Evolutionary conservation across 1,140 invertebrate species (phyloP), one percentile per base, ranked within the genome.

Genomic region (Thalassaphorura encarpata): DNA sequence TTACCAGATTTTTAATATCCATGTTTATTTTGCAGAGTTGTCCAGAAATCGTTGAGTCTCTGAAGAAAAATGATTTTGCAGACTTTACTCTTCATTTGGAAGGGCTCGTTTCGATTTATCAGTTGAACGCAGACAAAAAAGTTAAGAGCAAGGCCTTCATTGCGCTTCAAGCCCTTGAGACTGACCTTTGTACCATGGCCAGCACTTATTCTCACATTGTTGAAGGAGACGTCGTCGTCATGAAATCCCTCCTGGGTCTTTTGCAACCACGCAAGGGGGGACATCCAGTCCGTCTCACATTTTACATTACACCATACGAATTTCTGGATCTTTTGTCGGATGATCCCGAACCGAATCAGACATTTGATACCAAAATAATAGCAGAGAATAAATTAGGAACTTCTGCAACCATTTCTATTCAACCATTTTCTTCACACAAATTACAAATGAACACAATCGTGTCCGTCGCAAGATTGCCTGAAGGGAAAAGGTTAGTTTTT

Each of bases 251-350:
- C 29, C 84, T 96, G 60, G 93, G 92, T 26, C 72, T 79, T 43
- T 61, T 80, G 24, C 67, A 76, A 57, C 71, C 72, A 26, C 61
- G 78, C 31, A 68, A 72, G 60, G 77, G 77, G 64, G 78, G 89
- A 31, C 89, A 93, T 69, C 85, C 91, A 0, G 89, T 95, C 85
- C 87, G 87, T 66, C 71, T 97, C 15, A 93, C 88, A 0, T 97
- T 94, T 70, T 95, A 95, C 69, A 87, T 96, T 19, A 87, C 89
- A n/a, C 90, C 90, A 0, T 95, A 94, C 69, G 89, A 95, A 69
- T 74, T 95, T 18, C 74, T 94, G 59, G 84, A 93, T 72, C 76
- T 80, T 53, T 81, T 83, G 56, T 79, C 76, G 55, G 81, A 81
- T 66, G 78, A 79, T n/a, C 77, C 83, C 16, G 79, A 86, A 67